Evolutionary conservation across 2,797 vertebrate genomes (phyloP).

Genomic region (Schizopygopsis malacanthus): DNA sequence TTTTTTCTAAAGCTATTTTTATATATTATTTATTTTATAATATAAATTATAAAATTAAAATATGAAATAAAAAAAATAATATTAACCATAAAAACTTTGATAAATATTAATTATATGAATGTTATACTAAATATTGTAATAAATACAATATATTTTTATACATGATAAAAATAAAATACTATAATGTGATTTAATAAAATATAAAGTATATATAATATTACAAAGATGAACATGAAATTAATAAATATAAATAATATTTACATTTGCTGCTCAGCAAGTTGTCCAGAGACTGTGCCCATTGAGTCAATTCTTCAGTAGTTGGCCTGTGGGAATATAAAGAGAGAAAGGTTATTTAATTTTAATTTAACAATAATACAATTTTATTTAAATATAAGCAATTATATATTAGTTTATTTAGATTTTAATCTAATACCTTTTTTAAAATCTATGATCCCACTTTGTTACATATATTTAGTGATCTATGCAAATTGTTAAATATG

Average conservation of each 20-base stretch:
- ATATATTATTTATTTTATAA: no score
- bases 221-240: no score
- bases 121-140: no score
- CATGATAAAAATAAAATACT: neutral
- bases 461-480: neutral
- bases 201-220: neutral
- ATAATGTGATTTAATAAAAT: neutral
- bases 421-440: no score
- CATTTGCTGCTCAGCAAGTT: constrained; percentile 77
- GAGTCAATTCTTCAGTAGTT: constrained; percentile 72
- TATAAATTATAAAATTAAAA: no score
- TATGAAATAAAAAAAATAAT: no score
- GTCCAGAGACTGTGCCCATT: constrained; percentile 79
- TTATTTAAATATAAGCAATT: neutral
- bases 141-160: no score
- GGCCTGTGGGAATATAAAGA: constrained; percentile 67
- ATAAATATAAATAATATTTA: constrained; percentile 62
- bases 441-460: neutral
- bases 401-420: no score
- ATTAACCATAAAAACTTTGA: no score
- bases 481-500: neutral
- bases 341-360: neutral
- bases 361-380: neutral
- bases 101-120: no score
- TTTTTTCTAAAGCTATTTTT: no score